Evolutionary conservation across 2,113 vertebrate species (phyloP).

Genomic region (Brevimyrus niger): DNA sequence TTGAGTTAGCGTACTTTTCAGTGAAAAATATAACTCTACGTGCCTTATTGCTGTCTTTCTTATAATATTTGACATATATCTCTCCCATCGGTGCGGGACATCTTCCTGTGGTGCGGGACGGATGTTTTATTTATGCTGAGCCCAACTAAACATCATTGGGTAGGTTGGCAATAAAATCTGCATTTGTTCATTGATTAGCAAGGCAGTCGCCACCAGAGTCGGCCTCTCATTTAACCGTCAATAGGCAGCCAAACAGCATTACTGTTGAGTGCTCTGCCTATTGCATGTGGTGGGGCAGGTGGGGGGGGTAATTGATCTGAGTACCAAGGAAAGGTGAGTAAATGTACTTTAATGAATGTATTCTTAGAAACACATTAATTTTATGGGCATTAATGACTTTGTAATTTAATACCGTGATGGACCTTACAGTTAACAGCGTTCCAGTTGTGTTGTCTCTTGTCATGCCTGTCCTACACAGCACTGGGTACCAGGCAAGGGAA

Average conservation of each 20-base stretch:
- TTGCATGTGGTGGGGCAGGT: neutral
- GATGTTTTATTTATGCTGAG: neutral
- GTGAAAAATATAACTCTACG: too few relatives aligned
- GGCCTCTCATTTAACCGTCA: neutral
- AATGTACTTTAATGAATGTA: neutral
- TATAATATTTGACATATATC: neutral
- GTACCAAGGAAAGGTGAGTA: neutral
- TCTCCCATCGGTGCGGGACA: neutral
- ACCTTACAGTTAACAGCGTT: neutral
- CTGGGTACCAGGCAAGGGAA: neutral
- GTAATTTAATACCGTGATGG: neutral
- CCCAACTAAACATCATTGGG: neutral
- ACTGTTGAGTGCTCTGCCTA: neutral
- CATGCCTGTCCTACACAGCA: neutral
- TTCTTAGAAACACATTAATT: neutral
- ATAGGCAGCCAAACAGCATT: neutral
- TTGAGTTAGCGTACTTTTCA: too few relatives aligned
- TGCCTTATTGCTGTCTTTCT: neutral
- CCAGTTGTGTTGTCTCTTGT: neutral
- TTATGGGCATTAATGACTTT: neutral
- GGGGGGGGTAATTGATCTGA: neutral
- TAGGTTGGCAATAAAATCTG: neutral
- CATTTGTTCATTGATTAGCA: neutral
- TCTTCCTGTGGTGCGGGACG: neutral
- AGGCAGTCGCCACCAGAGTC: neutral